Percentiles rank a stretch among this genome's conserved stretches.
phyloP scores from a whole-genome alignment of 1,140 invertebrate genomes.

The Achatina immaculata region DNA sequence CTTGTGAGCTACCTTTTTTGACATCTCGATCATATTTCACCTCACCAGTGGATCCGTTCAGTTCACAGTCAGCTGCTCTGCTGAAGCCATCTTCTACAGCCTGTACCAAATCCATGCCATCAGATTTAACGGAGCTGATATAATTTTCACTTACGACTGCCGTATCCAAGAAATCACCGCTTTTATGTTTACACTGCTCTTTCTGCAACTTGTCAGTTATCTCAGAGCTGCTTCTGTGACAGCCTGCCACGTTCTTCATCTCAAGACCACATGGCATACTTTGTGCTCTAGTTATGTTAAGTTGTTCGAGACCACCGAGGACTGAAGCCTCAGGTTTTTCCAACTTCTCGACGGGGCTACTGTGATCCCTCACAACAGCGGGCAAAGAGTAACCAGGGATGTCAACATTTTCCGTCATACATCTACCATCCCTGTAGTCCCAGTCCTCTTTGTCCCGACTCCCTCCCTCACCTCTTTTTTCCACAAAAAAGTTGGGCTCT shows the following conservation, averaged over 20 bases:
- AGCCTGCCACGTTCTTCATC: not conserved
- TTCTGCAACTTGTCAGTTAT: not conserved
- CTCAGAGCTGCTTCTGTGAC: not conserved
- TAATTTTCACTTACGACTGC: conserved; percentile 13
- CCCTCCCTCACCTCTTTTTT: not conserved
- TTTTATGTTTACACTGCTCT: not conserved
- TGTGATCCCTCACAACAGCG: conserved; percentile 29
- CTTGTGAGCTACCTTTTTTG: not conserved
- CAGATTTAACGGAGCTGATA: not conserved
- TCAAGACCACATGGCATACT: too few relatives aligned
- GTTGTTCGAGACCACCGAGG: too few relatives aligned
- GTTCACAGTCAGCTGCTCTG: not conserved
- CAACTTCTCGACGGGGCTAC: not conserved
- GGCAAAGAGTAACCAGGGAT: conserved; percentile 15
- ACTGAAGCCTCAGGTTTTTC: not conserved
- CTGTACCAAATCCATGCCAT: too few relatives aligned
- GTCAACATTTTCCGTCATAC: not conserved
- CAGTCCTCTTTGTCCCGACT: not conserved
- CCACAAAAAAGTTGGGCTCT: too few relatives aligned
- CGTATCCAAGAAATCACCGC: not conserved
- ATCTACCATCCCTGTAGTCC: not conserved
- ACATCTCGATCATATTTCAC: not conserved
- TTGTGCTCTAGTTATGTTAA: too few relatives aligned
- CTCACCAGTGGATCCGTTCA: not conserved
- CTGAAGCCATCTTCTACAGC: too few relatives aligned